Evolutionary conservation across 2,888 invertebrate species (phyloP).

Genomic region (Neoscelio sp.): DNA sequence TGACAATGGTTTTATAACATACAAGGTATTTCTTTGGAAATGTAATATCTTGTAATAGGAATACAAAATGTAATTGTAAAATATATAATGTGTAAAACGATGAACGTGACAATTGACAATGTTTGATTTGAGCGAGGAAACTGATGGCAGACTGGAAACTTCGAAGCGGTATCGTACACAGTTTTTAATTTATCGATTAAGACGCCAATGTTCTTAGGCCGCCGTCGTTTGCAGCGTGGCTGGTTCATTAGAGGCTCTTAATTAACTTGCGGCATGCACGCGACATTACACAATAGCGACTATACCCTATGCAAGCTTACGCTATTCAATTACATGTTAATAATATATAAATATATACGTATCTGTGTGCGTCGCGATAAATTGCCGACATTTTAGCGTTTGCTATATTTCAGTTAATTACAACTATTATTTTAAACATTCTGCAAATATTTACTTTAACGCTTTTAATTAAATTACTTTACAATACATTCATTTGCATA

Average conservation of each 20-base stretch:
- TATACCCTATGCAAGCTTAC: slow-evolving; percentile 71
- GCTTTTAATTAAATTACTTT: slow-evolving; percentile 20
- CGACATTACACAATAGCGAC: slow-evolving; percentile 74
- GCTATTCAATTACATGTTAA: slow-evolving; percentile 83
- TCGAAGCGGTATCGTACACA: slow-evolving; percentile 73
- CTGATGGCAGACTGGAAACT: slow-evolving; percentile 47
- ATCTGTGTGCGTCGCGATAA: slow-evolving; percentile 45
- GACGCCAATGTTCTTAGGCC: slow-evolving; percentile 78
- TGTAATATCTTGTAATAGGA: not conserved
- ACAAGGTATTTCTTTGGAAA: not conserved
- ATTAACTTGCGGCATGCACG: slow-evolving; percentile 83
- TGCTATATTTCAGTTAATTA: slow-evolving; percentile 58
- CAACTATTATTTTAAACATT: slow-evolving; percentile 55
- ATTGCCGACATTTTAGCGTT: slow-evolving; percentile 57
- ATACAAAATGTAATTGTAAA: slow-evolving; percentile 36
- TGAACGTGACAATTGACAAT: slow-evolving; percentile 42
- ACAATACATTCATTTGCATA: not conserved
- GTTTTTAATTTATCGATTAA: slow-evolving; percentile 82
- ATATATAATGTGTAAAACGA: slow-evolving; percentile 46
- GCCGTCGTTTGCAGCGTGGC: slow-evolving; percentile 80
- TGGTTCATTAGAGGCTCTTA: slow-evolving; percentile 83
- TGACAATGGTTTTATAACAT: too few species aligned
- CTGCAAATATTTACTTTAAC: slow-evolving; percentile 30
- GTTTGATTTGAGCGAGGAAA: slow-evolving; percentile 33
- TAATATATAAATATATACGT: slow-evolving; percentile 76